phyloP scores from a whole-genome alignment of 2,797 vertebrate genomes.

The Pseudomugil tenellus region DNA sequence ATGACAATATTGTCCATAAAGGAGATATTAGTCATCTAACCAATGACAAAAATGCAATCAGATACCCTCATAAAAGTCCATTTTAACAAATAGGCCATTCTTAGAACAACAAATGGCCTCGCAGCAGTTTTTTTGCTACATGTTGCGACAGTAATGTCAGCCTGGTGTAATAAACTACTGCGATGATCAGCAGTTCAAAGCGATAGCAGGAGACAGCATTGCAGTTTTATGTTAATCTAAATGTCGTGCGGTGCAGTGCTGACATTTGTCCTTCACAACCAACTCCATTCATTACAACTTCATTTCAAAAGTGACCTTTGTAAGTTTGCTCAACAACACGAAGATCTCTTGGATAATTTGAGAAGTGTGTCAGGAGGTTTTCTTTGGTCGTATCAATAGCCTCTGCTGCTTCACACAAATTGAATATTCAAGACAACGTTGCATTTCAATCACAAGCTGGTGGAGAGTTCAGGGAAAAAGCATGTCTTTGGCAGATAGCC shows the following conservation, averaged over 20 bases:
- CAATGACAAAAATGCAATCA: constrained; percentile 64
- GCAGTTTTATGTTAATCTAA: constrained; percentile 80
- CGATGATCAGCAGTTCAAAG: constrained; percentile 67
- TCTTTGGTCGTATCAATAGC: constrained; percentile 62
- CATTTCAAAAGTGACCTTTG: constrained; percentile 76
- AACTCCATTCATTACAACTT: constrained; percentile 59
- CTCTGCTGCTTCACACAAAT: constrained; percentile 66
- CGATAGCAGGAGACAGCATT: constrained; percentile 68
- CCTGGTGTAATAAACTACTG: constrained; percentile 71
- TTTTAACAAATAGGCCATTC: constrained; percentile 66
- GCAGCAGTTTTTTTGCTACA: constrained; percentile 58
- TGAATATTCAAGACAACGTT: constrained; percentile 70
- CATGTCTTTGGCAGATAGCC: constrained; percentile 69
- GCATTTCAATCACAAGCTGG: constrained; percentile 65
- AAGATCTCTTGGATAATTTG: constrained; percentile 49
- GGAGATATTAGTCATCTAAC: constrained; percentile 47
- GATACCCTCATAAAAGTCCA: constrained; percentile 66
- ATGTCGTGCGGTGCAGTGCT: constrained; percentile 65
- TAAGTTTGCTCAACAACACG: constrained; percentile 54
- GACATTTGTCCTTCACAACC: constrained; percentile 70
- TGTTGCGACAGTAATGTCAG: constrained; percentile 71
- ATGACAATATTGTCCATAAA: constrained; percentile 37
- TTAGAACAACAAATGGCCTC: constrained; percentile 68
- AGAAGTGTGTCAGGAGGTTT: constrained; percentile 51
- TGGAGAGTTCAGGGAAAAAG: constrained; percentile 58